These are phyloP conservation scores for Ooceraea biroi DNA, from an alignment of 1,140 invertebrate species.

Conservation along the genomic window DNA sequence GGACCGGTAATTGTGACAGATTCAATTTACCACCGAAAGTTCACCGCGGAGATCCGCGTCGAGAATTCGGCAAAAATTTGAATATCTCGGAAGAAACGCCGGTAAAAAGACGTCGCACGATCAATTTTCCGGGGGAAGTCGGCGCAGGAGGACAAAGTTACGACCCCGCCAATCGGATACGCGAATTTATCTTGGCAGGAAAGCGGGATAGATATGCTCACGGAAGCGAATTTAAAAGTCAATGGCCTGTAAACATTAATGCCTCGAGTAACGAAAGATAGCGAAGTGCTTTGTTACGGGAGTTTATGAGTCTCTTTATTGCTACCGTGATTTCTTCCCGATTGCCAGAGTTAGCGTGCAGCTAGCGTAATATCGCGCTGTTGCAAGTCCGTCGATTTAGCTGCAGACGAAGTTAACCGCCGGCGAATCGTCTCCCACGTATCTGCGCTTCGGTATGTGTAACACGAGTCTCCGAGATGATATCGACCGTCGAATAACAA, in stretches of 20 bases:
- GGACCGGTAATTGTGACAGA: neutral
- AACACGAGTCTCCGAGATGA: neutral
- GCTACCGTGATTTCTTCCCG: conserved; percentile 59
- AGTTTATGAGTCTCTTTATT: conserved; percentile 66
- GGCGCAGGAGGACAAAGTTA: conserved; percentile 8
- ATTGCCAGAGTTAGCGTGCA: conserved; percentile 5
- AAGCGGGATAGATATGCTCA: conserved; percentile 57
- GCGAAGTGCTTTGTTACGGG: conserved; percentile 50
- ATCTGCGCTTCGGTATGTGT: conserved; percentile 18
- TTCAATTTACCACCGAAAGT: neutral
- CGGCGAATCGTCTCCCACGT: conserved; percentile 10
- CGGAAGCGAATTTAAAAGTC: conserved; percentile 58
- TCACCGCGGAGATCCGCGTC: neutral
- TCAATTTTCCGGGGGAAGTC: conserved; percentile 14
- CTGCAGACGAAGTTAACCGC: conserved; percentile 28
- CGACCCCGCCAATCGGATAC: conserved; percentile 29
- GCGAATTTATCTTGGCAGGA: conserved; percentile 42
- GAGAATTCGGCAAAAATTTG: neutral
- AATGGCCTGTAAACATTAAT: conserved; percentile 67
- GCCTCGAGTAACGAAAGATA: conserved; percentile 65
- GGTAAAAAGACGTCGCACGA: neutral
- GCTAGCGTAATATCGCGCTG: conserved; percentile 40
- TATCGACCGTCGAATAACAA: conserved; percentile 38
- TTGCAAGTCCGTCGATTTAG: conserved; percentile 38
- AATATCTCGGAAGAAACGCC: neutral